Evolutionary conservation across 2,797 vertebrate genomes (phyloP).

Genomic region (Poecilia velifera): DNA sequence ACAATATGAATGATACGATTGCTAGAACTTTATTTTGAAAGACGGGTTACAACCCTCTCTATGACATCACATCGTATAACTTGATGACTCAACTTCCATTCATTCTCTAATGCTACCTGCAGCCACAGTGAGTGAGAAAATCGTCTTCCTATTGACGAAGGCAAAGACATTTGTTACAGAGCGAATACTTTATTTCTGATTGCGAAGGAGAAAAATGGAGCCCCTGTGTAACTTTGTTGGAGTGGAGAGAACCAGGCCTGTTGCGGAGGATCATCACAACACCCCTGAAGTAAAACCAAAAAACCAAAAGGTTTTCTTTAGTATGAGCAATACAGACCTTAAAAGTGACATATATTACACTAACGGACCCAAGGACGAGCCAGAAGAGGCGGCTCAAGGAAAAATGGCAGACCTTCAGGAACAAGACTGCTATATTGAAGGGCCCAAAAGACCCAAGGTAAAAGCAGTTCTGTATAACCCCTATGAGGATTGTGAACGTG

Average conservation of each 20-base stretch:
- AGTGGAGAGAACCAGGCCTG: not conserved
- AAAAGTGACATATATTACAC: not conserved
- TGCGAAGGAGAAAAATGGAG: not conserved
- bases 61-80: not conserved
- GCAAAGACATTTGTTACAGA: not conserved
- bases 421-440: not conserved
- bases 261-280: not conserved
- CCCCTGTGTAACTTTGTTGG: not conserved
- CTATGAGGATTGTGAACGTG: not conserved
- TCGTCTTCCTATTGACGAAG: not conserved
- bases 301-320: not conserved
- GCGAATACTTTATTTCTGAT: not conserved
- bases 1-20: not conserved
- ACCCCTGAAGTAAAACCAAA: not conserved
- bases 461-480: not conserved
- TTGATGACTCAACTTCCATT: not conserved
- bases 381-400: not conserved
- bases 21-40: not conserved
- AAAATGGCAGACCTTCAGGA: not conserved
- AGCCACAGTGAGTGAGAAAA: not conserved
- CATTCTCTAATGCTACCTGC: not conserved
- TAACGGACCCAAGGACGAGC: not conserved
- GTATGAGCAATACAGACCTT: not conserved
- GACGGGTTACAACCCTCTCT: not conserved
- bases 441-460: not conserved